Conservation (phyloP, 2,113 vertebrate genomes). For the Poeciliopsis prolifica region DNA sequence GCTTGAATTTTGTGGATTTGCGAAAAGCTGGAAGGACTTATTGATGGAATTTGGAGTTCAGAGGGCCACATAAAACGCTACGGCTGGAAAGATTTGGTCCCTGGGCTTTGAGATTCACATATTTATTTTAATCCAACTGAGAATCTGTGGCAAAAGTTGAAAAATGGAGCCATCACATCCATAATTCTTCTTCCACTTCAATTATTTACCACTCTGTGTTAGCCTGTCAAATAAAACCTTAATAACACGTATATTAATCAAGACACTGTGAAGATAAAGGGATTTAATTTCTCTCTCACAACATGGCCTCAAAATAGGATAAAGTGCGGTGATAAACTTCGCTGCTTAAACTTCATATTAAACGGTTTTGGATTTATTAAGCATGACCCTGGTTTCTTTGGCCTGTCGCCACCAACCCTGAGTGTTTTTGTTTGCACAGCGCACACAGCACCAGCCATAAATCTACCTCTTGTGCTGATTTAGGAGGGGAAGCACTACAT, state of each 20-base stretch:
- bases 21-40: no score
- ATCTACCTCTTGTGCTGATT: slow-evolving; percentile 34
- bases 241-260: not conserved
- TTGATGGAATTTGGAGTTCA: no score
- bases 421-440: slow-evolving; percentile 20
- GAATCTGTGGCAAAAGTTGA: not conserved
- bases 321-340: slow-evolving; percentile 21
- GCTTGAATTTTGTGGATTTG: no score
- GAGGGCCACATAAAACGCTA: not conserved
- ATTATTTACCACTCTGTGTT: not conserved
- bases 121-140: not conserved
- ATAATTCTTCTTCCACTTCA: not conserved
- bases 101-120: no score
- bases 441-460: slow-evolving; percentile 8
- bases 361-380: slow-evolving; percentile 40
- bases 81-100: no score
- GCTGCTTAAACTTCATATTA: slow-evolving; percentile 15
- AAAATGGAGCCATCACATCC: not conserved
- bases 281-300: not conserved
- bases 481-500: slow-evolving; percentile 96
- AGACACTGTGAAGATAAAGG: not conserved
- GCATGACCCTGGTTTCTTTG: slow-evolving; percentile 45
- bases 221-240: no score
- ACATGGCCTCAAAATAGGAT: slow-evolving; percentile 32
- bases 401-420: slow-evolving; percentile 38